A percentile compares a stretch with the other conserved stretches of the same genome.
These are phyloP conservation scores for Cheilosia variabilis DNA, from an alignment of 2,888 invertebrate genomes.

Conservation along the genomic window DNA sequence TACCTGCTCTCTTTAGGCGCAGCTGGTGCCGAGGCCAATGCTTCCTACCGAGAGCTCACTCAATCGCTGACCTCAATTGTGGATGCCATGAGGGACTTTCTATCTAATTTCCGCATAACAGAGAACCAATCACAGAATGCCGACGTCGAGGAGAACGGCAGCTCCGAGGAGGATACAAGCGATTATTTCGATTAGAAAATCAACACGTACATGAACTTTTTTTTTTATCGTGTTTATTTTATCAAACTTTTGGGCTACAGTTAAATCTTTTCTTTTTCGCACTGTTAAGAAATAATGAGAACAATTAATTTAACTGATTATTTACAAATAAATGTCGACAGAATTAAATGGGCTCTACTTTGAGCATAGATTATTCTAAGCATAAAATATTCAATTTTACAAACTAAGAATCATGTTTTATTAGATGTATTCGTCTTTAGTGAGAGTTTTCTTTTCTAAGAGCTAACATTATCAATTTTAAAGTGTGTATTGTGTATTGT, in stretches of 20 bases:
- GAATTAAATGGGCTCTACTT: not conserved
- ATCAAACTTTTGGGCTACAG: constrained; percentile 20
- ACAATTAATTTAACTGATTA: constrained; percentile 21
- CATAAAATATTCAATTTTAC: constrained; percentile 38
- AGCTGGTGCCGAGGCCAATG: constrained; percentile 82
- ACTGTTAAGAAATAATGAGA: constrained; percentile 19
- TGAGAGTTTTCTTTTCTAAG: constrained; percentile 8
- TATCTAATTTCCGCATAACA: constrained; percentile 87
- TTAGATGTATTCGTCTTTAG: constrained; percentile 18
- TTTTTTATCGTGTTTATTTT: constrained; percentile 10
- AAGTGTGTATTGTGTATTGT: constrained; percentile 47
- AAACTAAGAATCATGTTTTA: constrained; percentile 30
- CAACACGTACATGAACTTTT: constrained; percentile 5
- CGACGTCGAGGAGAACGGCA: constrained; percentile 84
- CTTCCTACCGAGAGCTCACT: constrained; percentile 84
- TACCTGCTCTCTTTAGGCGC: constrained; percentile 63
- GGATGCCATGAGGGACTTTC: constrained; percentile 89
- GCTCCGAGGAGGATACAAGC: constrained; percentile 84
- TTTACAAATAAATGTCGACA: constrained; percentile 13
- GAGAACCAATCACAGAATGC: constrained; percentile 84
- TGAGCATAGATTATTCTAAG: constrained; percentile 27
- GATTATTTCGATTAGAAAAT: constrained; percentile 82
- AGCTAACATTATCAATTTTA: constrained; percentile 38
- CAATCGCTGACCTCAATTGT: constrained; percentile 88
- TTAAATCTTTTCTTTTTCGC: constrained; percentile 35